Base-by-base conservation (phyloP, 2,888 invertebrate genomes). In the Oxystoma pomonae region DNA sequence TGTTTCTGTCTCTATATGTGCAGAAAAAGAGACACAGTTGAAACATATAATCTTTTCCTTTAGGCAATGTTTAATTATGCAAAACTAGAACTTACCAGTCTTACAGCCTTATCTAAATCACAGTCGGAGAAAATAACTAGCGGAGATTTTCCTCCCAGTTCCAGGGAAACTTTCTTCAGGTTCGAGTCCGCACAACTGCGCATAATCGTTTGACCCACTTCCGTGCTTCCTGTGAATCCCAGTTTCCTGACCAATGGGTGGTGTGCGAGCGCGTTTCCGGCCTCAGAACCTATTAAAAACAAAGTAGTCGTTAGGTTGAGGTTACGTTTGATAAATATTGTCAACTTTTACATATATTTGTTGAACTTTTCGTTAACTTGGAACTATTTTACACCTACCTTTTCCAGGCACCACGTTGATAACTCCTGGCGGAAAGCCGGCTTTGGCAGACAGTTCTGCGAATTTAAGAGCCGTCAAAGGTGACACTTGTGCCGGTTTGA, bases 161-260 rank as follows among this genome's bases (percentile, higher is more conserved):
- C 98, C 65, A 98, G 79, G 0, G 96, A 96, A 0, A 94, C 94
- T 76, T 96, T 97, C 81, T 98, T 98, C 78, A 98, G 83, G 78
- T 98, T 98, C 0, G 92, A 92, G 0, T 85, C 86, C 0, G 95
- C 94, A 73, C 94, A 95, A 0, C 90, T 90, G 74, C 87, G 88
- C 97, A 98, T 97, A 63, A 98, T 96, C 0, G 89, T 87, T 77
- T 92, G 89, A 77, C 98, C 98, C 58, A 97, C 88, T 68, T 90
- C 89, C 0, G 98, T 98, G 62, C 97, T 97, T 20, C 98, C 98
- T 0, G 98, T 98, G 80, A 98, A 98, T 1, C 97, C 98, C 0
- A 98, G 82, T 76, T 98, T 98, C 67, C 96, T 84, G 0, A 98
- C 87, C 1, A 88, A 81, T 0, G 90, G 89, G 79, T 98, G 97